phyloP scores from a whole-genome alignment of 2,888 invertebrate genomes.

The Operophtera brumata region DNA sequence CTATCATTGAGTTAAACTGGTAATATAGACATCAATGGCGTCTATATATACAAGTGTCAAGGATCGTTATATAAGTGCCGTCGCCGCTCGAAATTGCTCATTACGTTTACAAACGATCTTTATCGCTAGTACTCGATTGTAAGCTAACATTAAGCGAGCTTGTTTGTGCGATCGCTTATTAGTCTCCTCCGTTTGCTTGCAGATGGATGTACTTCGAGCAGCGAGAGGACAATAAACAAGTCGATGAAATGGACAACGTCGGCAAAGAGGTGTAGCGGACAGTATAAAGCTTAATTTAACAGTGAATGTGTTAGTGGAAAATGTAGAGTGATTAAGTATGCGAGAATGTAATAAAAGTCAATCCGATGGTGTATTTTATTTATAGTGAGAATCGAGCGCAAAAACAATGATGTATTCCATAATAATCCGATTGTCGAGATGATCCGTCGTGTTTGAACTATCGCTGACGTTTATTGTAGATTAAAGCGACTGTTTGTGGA shows the following conservation, averaged over 20 bases:
- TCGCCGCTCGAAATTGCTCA: conserved; percentile 5
- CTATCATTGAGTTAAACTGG: no score
- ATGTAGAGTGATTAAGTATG: conserved; percentile 30
- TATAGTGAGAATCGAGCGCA: conserved; percentile 4
- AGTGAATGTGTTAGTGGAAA: conserved; percentile 51
- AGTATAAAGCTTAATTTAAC: conserved; percentile 39
- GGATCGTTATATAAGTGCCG: conserved; percentile 2
- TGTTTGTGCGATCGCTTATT: conserved; percentile 7
- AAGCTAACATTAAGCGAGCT: conserved; percentile 7
- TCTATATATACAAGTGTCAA: conserved; percentile 6
- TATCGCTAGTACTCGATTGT: conserved; percentile 3
- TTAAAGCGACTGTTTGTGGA: conserved; percentile 57
- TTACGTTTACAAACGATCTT: conserved; percentile 9
- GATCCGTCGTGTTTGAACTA: conserved; percentile 48
- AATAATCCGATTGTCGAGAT: conserved; percentile 23
- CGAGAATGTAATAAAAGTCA: conserved; percentile 33
- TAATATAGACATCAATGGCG: no score
- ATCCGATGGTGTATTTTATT: conserved; percentile 28
- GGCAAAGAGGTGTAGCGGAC: conserved; percentile 47
- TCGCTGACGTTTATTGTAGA: conserved; percentile 59
- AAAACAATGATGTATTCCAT: conserved; percentile 32
- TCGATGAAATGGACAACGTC: conserved; percentile 47
- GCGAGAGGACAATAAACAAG: conserved; percentile 38
- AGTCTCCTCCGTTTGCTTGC: conserved; percentile 38
- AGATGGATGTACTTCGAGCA: conserved; percentile 87